phyloP scores from a whole-genome alignment of 2,888 invertebrate species.

The Stenoptilia bipunctidactyla region DNA sequence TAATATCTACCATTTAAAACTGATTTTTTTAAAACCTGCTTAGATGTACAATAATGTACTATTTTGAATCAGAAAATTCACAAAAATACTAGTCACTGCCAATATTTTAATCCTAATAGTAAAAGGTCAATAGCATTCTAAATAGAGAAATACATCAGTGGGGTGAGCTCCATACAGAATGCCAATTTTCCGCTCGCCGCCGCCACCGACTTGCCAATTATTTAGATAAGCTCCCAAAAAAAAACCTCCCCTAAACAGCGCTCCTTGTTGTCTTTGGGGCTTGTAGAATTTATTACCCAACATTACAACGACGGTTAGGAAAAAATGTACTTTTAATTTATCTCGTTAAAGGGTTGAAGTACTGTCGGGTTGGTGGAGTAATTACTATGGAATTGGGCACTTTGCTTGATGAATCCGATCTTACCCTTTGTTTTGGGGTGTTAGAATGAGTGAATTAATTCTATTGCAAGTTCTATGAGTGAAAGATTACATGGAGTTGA shows the following conservation, averaged over 20 bases:
- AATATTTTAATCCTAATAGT: no score
- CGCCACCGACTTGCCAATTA: constrained; percentile 69
- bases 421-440: constrained; percentile 46
- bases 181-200: constrained; percentile 69
- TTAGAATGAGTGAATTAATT: constrained; percentile 60
- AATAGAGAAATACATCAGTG: constrained; percentile 27
- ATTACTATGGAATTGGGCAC: constrained; percentile 70
- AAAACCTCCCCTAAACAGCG: constrained; percentile 63
- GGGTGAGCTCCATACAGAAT: constrained; percentile 17
- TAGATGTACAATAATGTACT: no score
- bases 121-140: no score
- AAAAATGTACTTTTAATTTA: constrained; percentile 72
- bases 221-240: constrained; percentile 71
- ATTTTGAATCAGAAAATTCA: no score
- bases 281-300: constrained; percentile 62
- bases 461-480: constrained; percentile 49
- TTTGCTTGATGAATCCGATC: constrained; percentile 68
- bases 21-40: no score
- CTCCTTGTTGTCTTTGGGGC: constrained; percentile 69
- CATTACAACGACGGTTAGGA: constrained; percentile 64
- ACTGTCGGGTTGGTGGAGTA: constrained; percentile 65
- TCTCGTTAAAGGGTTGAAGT: constrained; percentile 72
- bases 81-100: no score
- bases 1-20: no score
- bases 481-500: constrained; percentile 57